Conservation (phyloP, 2,797 vertebrate genomes). For the Pempheris klunzingeri region DNA sequence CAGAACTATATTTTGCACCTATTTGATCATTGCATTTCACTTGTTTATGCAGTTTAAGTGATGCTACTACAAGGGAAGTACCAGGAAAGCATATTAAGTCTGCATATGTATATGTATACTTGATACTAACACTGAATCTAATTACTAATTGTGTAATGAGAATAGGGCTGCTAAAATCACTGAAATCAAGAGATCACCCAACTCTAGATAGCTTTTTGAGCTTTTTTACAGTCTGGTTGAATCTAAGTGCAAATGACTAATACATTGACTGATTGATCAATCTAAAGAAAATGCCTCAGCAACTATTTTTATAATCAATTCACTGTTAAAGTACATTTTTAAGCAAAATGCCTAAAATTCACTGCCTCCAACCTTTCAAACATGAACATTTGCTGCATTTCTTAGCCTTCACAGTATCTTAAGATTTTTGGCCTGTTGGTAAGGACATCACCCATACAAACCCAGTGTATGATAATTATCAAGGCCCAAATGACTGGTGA, state of each 20-base stretch:
- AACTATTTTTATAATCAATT: background rate
- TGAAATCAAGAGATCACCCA: background rate
- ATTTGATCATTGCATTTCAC: slow-evolving; percentile 13
- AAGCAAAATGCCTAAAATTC: background rate
- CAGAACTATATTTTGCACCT: slow-evolving; percentile 16
- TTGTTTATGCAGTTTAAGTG: slow-evolving; percentile 8
- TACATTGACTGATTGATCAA: background rate
- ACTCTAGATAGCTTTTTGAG: background rate
- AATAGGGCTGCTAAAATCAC: background rate
- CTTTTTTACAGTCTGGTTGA: background rate
- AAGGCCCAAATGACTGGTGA: background rate
- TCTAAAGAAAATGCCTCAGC: background rate
- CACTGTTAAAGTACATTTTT: background rate
- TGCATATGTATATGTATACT: background rate
- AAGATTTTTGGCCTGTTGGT: background rate
- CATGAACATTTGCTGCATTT: background rate
- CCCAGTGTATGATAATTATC: background rate
- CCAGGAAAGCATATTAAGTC: background rate
- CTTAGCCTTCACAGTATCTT: background rate
- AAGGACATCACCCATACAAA: background rate
- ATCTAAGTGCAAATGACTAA: background rate
- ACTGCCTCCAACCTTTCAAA: background rate
- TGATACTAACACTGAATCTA: background rate
- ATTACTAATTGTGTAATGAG: background rate
- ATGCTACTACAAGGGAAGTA: background rate